These are phyloP conservation scores for Zaprionus nigranus DNA, from an alignment of 1,140 invertebrate species.

Conservation along the genomic window DNA sequence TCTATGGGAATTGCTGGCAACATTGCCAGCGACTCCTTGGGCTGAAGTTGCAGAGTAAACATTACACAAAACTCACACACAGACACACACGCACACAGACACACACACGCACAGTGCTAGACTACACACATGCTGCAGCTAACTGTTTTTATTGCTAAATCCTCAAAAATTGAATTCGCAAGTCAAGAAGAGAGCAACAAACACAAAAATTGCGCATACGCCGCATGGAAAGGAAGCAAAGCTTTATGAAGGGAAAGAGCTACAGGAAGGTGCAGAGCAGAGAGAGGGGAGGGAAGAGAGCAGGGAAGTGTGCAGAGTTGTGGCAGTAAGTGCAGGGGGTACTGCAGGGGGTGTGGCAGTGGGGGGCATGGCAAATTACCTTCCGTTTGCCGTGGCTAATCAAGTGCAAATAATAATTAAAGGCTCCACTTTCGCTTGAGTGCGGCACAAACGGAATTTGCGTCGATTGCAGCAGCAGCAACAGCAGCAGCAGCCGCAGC, in stretches of 20 bases:
- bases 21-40: constrained; percentile 37
- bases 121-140: constrained; percentile 17
- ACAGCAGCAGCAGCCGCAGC: background rate
- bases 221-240: constrained; percentile 38
- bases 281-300: background rate
- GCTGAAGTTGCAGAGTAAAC: constrained; percentile 66
- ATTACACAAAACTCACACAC: constrained; percentile 57
- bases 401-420: constrained; percentile 77
- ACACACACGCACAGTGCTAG: constrained; percentile 29
- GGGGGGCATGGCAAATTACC: background rate
- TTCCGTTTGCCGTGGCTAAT: constrained; percentile 51
- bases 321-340: no score
- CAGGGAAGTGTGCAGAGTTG: background rate
- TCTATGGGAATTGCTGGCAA: constrained; percentile 19
- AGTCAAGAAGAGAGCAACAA: constrained; percentile 56
- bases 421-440: constrained; percentile 62
- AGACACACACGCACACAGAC: constrained; percentile 36
- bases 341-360: no score
- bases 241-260: background rate
- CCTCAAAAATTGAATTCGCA: constrained; percentile 75
- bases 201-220: constrained; percentile 69
- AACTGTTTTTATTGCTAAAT: constrained; percentile 70
- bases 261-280: background rate
- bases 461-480: constrained; percentile 4
- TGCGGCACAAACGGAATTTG: constrained; percentile 46